Percentiles rank a stretch among this genome's conserved stretches.
phyloP scores from a whole-genome alignment of 1,140 invertebrate genomes.

The Hyles euphorbiae region DNA sequence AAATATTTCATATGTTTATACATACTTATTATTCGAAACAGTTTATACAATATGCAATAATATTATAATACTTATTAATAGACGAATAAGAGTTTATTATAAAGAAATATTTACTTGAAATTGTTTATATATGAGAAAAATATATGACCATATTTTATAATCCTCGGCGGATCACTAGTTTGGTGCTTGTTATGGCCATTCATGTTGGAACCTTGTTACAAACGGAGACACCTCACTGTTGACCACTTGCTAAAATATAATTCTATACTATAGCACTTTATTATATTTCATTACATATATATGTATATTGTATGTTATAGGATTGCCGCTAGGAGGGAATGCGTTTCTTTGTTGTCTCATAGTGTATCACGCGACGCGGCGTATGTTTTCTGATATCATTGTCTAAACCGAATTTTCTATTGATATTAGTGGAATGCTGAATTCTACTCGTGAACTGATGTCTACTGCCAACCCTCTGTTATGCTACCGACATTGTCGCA shows the following conservation, averaged over 20 bases:
- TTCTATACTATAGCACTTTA: constrained; percentile 4
- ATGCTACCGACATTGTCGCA: constrained; percentile 44
- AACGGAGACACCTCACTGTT: constrained; percentile 39
- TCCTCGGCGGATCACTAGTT: constrained; percentile 48
- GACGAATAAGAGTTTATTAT: constrained; percentile 70
- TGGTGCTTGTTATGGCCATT: constrained; percentile 63
- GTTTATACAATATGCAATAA: constrained; percentile 67
- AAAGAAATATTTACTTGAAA: constrained; percentile 71
- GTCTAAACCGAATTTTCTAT: constrained; percentile 49
- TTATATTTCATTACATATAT: constrained; percentile 9
- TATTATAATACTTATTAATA: constrained; percentile 50
- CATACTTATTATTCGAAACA: constrained; percentile 67
- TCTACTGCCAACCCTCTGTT: constrained; percentile 71
- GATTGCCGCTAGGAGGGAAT: constrained; percentile 13
- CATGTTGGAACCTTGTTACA: constrained; percentile 64
- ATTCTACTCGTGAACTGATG: constrained; percentile 59
- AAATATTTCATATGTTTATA: constrained; percentile 62
- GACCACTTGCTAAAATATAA: constrained; percentile 9
- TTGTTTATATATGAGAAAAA: constrained; percentile 60
- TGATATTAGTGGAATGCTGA: constrained; percentile 55
- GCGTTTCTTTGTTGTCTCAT: constrained; percentile 22
- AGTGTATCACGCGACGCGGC: constrained; percentile 16
- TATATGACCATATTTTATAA: constrained; percentile 39
- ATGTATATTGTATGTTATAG: constrained; percentile 12
- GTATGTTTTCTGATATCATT: constrained; percentile 7